These are phyloP conservation scores for Panopea generosa DNA, from an alignment of 2,888 invertebrate genomes.

Conservation along the genomic window DNA sequence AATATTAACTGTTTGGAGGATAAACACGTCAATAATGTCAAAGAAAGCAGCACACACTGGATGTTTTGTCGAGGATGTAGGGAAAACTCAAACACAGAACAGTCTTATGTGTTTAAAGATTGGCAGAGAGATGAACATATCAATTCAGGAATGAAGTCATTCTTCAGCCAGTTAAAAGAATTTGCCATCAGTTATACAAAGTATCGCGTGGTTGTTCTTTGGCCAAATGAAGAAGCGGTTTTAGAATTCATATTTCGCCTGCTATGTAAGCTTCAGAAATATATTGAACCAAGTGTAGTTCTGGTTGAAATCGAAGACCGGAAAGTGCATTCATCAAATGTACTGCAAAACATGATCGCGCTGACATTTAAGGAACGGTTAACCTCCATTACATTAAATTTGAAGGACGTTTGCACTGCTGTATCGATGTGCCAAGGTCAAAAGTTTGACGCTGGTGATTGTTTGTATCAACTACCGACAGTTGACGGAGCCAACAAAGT, in stretches of 20 bases:
- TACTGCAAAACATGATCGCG: no score
- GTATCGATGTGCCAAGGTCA: constrained; percentile 14
- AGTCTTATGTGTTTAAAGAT: constrained; percentile 6
- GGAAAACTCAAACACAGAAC: constrained; percentile 55
- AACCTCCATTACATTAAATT: background rate
- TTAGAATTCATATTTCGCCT: background rate
- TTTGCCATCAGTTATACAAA: constrained; percentile 56
- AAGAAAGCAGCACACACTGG: constrained; percentile 56
- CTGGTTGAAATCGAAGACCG: background rate
- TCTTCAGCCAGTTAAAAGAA: constrained; percentile 35
- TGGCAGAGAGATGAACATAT: constrained; percentile 50
- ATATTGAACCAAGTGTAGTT: background rate
- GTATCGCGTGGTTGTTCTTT: constrained; percentile 22
- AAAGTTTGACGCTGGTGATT: background rate
- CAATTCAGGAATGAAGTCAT: constrained; percentile 19
- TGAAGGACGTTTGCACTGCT: constrained; percentile 26
- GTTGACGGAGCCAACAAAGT: constrained; percentile 4
- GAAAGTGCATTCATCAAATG: no score
- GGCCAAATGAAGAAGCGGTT: background rate
- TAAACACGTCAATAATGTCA: constrained; percentile 15
- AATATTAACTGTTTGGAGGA: constrained; percentile 49
- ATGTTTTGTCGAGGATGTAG: constrained; percentile 49
- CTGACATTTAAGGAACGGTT: background rate
- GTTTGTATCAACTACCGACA: constrained; percentile 24
- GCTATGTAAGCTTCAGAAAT: background rate